phyloP scores from a whole-genome alignment of 2,797 vertebrate species.

The Pseudochromis fuscus region DNA sequence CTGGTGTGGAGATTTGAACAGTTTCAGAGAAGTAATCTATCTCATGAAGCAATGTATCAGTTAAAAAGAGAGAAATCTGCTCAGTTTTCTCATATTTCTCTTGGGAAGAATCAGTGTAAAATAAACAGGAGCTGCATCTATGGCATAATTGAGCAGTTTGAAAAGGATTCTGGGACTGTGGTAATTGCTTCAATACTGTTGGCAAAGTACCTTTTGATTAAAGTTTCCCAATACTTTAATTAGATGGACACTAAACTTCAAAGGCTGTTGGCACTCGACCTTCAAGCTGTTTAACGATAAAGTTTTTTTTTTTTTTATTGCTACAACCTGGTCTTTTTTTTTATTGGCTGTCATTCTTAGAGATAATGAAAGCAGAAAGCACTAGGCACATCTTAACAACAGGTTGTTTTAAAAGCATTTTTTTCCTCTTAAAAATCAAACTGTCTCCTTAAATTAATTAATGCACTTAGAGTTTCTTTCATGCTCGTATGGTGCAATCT shows the following conservation, averaged over 20 bases:
- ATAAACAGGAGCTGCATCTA: conserved; percentile 12
- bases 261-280: conserved; percentile 27
- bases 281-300: conserved; percentile 35
- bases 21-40: conserved; percentile 9
- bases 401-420: conserved; percentile 31
- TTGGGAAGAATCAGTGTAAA: conserved; percentile 30
- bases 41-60: conserved; percentile 8
- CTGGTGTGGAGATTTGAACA: neutral
- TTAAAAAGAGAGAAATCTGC: neutral
- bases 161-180: conserved; percentile 32
- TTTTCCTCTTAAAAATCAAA: neutral
- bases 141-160: conserved; percentile 39
- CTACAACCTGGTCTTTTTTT: conserved; percentile 24
- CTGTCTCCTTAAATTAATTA: conserved; percentile 10
- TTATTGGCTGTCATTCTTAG: conserved; percentile 14
- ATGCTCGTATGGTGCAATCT: neutral
- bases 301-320: conserved; percentile 16
- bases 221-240: conserved; percentile 51
- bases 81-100: conserved; percentile 35
- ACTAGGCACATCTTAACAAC: conserved; percentile 18
- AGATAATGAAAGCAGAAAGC: conserved; percentile 29
- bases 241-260: conserved; percentile 42
- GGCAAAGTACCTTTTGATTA: conserved; percentile 49
- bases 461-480: neutral
- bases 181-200: conserved; percentile 48